phyloP scores from a whole-genome alignment of 2,113 vertebrate species.

The Oncorhynchus nerka region DNA sequence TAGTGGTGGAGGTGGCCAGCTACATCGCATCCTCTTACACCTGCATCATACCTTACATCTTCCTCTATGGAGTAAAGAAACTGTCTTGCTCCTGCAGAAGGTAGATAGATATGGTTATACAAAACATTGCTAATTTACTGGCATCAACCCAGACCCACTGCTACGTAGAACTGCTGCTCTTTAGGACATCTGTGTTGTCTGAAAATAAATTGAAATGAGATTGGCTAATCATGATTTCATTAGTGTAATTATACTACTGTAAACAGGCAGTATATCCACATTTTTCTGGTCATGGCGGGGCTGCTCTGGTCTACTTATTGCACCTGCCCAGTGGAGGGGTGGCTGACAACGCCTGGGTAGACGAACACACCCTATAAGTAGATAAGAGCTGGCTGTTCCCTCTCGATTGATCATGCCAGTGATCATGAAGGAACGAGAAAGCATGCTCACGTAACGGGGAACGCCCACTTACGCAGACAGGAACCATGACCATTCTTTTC shows the following conservation, averaged over 20 bases:
- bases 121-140: not conserved
- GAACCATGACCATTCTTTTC: too few species aligned
- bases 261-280: not conserved
- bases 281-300: not conserved
- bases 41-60: conserved; percentile 73
- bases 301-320: too few species aligned
- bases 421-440: too few species aligned
- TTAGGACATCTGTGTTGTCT: not conserved
- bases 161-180: not conserved
- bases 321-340: too few species aligned
- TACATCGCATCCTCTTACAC: conserved; percentile 71
- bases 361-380: too few species aligned
- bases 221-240: not conserved
- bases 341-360: too few species aligned
- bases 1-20: conserved; percentile 64
- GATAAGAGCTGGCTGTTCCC: too few species aligned
- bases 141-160: conserved; percentile 38
- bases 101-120: conserved; percentile 9
- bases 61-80: conserved; percentile 70
- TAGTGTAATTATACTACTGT: conserved; percentile 4
- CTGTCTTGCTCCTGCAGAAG: conserved; percentile 55
- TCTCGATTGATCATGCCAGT: too few species aligned
- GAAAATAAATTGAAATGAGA: not conserved
- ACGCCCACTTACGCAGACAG: too few species aligned
- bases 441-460: too few species aligned